Evolutionary conservation across 2,113 vertebrate genomes (phyloP).

Genomic region (Albula glossodonta): DNA sequence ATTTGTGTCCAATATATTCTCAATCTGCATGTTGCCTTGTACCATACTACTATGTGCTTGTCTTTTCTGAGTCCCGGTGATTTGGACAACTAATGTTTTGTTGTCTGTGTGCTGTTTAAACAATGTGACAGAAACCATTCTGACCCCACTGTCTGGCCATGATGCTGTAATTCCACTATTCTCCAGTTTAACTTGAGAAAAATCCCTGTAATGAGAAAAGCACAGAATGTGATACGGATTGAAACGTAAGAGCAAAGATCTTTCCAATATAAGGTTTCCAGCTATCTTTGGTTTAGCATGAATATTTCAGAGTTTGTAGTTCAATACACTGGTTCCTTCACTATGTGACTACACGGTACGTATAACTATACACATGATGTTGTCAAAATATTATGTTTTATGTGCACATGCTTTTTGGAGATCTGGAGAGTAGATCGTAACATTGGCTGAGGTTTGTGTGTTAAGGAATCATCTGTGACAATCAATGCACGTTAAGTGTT

Average conservation of each 20-base stretch:
- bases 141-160: neutral
- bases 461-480: neutral
- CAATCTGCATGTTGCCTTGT: neutral
- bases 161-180: neutral
- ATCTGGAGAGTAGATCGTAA: neutral
- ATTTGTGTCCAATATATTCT: neutral
- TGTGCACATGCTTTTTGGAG: neutral
- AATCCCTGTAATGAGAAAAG: neutral
- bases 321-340: neutral
- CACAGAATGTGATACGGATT: conserved; percentile 12
- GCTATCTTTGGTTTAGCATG: conserved; percentile 8
- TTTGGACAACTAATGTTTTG: neutral
- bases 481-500: neutral
- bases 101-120: neutral
- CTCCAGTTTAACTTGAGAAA: neutral
- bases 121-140: neutral
- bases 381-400: too few relatives aligned
- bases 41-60: neutral
- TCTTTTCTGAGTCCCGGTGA: neutral
- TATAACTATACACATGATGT: neutral
- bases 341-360: neutral
- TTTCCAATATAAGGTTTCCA: conserved; percentile 22
- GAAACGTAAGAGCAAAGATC: neutral
- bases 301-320: conserved; percentile 17
- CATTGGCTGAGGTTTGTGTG: neutral